Base-by-base conservation (phyloP, 2,888 invertebrate species). In the Maniola hyperantus region DNA sequence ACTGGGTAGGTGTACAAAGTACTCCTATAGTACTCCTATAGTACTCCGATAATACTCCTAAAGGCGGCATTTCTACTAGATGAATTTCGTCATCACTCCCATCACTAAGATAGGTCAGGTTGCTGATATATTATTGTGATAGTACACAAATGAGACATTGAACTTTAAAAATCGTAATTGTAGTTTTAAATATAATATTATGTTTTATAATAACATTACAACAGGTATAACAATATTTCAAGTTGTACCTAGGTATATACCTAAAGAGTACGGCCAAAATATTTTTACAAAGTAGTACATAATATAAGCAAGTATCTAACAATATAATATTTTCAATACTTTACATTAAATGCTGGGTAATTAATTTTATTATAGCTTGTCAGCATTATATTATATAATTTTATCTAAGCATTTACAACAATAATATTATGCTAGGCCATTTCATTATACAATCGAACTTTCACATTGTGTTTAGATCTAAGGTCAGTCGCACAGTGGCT, bases 331-430 rank as follows among this genome's bases (percentile, higher is more conserved):
- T 51, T 39, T 61, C 50, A 39, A 42, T 61, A n/a, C 39, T 13
- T 61, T 51, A 61, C 46, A 26, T 61, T 39, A 53, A n/a, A n/a
- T n/a, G 51, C 61, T 36, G 55, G 26, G 62, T 66, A 68, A 20
- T 51, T 51, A 18, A 26, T 62, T 64, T 70, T 59, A 26, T 53
- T 53, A 62, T 67, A 66, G 64, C 62, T 71, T 63, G 33, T 54
- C 63, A 46, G 63, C 67, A 68, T 67, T 68, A 70, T 64, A 65
- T 68, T 70, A 59, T 46, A 54, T 36, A 33, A 54, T 39, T 39
- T 13, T 64, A 72, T 65, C 67, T 71, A 76, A 72, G 75, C 74
- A 76, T 76, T 76, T 76, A 77, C 76, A 77, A 73, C 63, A 69
- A 73, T 70, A 15, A 48, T 20, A 50, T 50, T 50, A 68, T 67